Base-by-base conservation (phyloP, 2,797 vertebrate genomes). In the Muscicapa striata region DNA sequence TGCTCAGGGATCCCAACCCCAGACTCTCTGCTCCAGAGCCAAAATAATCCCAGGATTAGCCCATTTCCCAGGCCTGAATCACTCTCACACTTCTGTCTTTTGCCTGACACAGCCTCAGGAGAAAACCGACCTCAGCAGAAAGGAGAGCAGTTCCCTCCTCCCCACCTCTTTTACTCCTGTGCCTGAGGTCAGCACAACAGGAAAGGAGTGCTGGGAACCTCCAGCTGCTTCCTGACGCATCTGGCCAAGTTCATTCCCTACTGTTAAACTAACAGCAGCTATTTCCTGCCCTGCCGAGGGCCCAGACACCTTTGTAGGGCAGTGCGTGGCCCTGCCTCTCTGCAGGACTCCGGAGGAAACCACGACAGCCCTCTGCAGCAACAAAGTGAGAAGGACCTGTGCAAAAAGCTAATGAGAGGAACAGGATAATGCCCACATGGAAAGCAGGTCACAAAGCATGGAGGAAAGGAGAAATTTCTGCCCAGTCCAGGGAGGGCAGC, bases 201-300 rank as follows among this genome's bases (percentile, higher is more conserved):
- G 81, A 96, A 93, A 62, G 54, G 72, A 93, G 68, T 3, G 3
- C 68, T 66, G 87, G 87, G 93, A 95, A 92, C 66, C 81, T 90
- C 89, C 92, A 94, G 92, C 92, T 95, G 92, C 90, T 95, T 94
- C 94, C 90, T 89, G 90, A 80, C 0, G 0, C 3, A 4, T 74
- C 75, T 1, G 0, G 78, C 72, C 89, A 61, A 83, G 68, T 73
- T 94, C 23, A 3, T 20, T 87, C 67, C 80, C 79, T 67, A 77
- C 69, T 34, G 11, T 52, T 90, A 85, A 61, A 61, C 36, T 74
- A 75, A 79, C 36, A 38, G 76, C 66, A 86, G 48, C 48, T 48
- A 81, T 34, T 94, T 95, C 95, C 93, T 92, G 93, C 34, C 43
- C 58, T 2, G 2, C 24, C 0, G 5, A 90, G 52, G 34, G 63